Percentiles rank a stretch among this genome's conserved stretches.
These are phyloP conservation scores for Zosterops lateralis DNA, from an alignment of 2,113 vertebrate species.

Conservation along the genomic window DNA sequence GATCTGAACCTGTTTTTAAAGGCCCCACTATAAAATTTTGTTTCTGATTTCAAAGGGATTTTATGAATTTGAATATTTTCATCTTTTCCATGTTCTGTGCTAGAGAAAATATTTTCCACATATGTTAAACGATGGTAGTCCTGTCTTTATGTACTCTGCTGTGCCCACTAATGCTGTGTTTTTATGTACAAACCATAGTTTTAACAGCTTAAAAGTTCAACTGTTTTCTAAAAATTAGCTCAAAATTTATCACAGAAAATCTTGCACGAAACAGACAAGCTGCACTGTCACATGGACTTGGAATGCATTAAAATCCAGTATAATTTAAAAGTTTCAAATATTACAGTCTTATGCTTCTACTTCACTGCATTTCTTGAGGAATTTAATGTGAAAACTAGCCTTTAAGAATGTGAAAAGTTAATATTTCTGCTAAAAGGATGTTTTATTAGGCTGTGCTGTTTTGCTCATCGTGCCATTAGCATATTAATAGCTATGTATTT, in stretches of 20 bases:
- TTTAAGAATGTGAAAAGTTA: constrained; percentile 41
- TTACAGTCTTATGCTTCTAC: neutral
- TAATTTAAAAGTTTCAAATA: constrained; percentile 8
- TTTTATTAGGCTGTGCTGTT: constrained; percentile 51
- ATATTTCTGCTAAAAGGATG: constrained; percentile 6
- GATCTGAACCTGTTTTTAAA: neutral
- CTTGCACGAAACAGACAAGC: neutral
- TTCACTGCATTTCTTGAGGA: constrained; percentile 34
- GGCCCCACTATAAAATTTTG: neutral
- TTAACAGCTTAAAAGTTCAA: neutral
- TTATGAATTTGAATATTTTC: neutral
- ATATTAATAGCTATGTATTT: constrained; percentile 51
- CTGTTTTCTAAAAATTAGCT: neutral
- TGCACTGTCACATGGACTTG: neutral
- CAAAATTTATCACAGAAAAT: neutral
- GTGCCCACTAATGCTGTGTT: neutral
- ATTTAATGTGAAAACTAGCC: neutral
- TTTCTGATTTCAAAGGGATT: neutral
- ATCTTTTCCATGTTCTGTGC: neutral
- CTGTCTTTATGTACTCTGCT: neutral
- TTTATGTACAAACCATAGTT: neutral
- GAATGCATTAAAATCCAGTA: neutral
- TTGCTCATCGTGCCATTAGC: neutral
- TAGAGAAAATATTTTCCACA: neutral
- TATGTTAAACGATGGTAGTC: neutral